Conservation (phyloP, 2,797 vertebrate genomes). For the Ispidina lecontei region DNA sequence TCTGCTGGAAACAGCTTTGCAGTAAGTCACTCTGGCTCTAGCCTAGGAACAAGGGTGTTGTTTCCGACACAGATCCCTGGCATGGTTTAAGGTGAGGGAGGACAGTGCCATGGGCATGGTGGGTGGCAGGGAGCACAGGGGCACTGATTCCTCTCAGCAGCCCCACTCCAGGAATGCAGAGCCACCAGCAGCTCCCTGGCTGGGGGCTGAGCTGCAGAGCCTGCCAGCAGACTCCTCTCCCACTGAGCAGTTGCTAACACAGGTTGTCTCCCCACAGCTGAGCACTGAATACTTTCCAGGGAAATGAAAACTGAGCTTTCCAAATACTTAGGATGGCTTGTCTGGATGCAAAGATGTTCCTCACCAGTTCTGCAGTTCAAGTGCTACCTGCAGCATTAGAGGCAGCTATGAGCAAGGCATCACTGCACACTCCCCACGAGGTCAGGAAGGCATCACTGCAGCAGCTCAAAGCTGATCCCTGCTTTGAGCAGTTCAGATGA, state of each 20-base stretch:
- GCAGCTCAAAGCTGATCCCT: rapidly evolving
- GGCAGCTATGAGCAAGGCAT: neutral
- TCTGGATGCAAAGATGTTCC: neutral
- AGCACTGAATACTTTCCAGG: neutral
- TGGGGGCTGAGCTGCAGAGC: rapidly evolving
- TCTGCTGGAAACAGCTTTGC: constrained; percentile 51
- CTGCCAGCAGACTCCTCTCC: rapidly evolving
- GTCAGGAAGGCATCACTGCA: rapidly evolving
- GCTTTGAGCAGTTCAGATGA: neutral
- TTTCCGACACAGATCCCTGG: constrained; percentile 33
- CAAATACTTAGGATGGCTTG: neutral
- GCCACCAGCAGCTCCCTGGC: neutral
- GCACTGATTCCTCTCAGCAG: neutral
- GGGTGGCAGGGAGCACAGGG: neutral
- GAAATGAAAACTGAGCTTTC: neutral
- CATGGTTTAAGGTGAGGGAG: constrained; percentile 23
- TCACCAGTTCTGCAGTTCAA: neutral
- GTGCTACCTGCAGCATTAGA: neutral
- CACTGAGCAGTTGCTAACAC: rapidly evolving
- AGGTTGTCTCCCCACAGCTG: neutral
- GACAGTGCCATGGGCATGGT: constrained; percentile 31
- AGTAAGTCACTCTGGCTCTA: constrained; percentile 43
- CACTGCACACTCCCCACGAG: neutral
- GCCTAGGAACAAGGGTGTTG: constrained; percentile 34
- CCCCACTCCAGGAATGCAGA: neutral